Evolutionary conservation across 2,888 invertebrate species (phyloP), one percentile per base, ranked within the genome.

Genomic region (Hypomecis punctinalis): DNA sequence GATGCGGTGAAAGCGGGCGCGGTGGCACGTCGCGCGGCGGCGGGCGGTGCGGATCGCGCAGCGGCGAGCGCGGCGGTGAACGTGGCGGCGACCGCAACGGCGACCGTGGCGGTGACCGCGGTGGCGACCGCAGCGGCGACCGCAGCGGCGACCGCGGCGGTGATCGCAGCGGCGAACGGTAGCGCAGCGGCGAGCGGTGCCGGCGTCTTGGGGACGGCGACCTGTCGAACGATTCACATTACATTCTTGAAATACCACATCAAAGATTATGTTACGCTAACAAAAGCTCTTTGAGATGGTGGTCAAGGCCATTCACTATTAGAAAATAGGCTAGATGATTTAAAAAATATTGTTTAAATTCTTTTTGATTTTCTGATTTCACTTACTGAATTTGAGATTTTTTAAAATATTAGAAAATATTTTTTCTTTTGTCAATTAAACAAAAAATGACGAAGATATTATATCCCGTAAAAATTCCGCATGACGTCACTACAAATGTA

Each of bases 151-250:
- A 76, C 9, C 94, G 90, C 0, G 93, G 88, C 0, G 93, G 89
- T 0, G 90, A 89, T 37, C 92, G 87, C 39, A 71, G 73, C 11
- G 91, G 91, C 0, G 91, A 92, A 58, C 94, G 88, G 82, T 90
- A 94, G 49, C 94, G 85, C 72, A 83, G 63, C 63, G 86, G 90
- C 33, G 92, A 91, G 58, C 89, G 89, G 73, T 87, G 88, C 3
- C 91, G 88, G n/a, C 94, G 91, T 0, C 94, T 89, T 0, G 94
- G 89, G 0, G 90, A 90, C n/a, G 91, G 91, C 0, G 91, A 91
- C 40, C 92, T 91, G 75, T 0, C 45, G 40, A 54, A 6, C 56
- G 51, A 35, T 60, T 39, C 47, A 40, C 23, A 52, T 10, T 33
- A 9, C n/a, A 36, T 7, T 7, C 11, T 4, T 37, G 5, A 11